Percentiles rank a stretch among this genome's conserved stretches.
phyloP scores from a whole-genome alignment of 1,140 invertebrate species.

The Drosophila miranda region DNA sequence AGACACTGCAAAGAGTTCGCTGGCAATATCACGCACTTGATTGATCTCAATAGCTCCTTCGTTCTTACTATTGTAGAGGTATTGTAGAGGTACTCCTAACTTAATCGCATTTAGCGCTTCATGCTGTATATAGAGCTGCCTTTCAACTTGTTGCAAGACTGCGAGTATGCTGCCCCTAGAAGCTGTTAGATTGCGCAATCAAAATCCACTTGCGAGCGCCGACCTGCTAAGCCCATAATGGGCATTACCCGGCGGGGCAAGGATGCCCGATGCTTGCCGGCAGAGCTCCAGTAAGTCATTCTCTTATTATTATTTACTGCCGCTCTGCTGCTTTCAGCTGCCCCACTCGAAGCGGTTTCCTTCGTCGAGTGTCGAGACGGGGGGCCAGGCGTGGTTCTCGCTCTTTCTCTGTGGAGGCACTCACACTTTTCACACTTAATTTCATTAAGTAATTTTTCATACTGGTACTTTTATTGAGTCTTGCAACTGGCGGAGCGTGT shows the following conservation, averaged over 20 bases:
- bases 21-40: conserved; percentile 29
- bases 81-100: too few relatives aligned
- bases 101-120: too few relatives aligned
- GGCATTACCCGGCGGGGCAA: conserved; percentile 36
- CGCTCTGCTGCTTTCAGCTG: conserved; percentile 12
- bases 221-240: conserved; percentile 62
- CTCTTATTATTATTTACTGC: conserved; percentile 68
- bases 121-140: too few relatives aligned
- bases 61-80: too few relatives aligned
- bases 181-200: conserved; percentile 40
- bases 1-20: not conserved
- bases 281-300: conserved; percentile 59
- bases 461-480: conserved; percentile 75
- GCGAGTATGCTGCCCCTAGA: not conserved
- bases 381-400: not conserved
- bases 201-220: conserved; percentile 50
- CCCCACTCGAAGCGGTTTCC: conserved; percentile 23
- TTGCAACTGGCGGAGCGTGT: conserved; percentile 56
- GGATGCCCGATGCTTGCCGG: conserved; percentile 3
- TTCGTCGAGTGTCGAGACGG: conserved; percentile 21
- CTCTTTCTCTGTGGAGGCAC: conserved; percentile 2
- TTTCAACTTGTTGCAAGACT: not conserved
- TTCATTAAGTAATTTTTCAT: conserved; percentile 80
- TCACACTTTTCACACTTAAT: conserved; percentile 73
- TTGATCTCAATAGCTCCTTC: too few relatives aligned